phyloP scores from a whole-genome alignment of 2,113 vertebrate species.

The Xyliphius kryptos region DNA sequence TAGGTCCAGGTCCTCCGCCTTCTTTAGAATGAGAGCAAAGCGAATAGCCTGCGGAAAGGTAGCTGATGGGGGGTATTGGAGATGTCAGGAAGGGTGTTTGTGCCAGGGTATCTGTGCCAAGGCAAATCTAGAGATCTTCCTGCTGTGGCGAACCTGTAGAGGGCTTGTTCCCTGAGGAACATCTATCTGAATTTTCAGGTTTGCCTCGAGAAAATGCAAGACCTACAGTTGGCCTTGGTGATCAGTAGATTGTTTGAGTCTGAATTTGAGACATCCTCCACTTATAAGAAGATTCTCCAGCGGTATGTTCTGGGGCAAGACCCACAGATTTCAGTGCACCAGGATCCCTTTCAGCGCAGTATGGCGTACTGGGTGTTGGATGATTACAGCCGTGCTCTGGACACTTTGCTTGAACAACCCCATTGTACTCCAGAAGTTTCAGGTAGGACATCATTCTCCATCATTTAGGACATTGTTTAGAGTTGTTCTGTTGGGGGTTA shows the following conservation, averaged over 20 bases:
- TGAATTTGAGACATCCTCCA: slow-evolving; percentile 83
- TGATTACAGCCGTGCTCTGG: slow-evolving; percentile 83
- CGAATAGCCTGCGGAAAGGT: too few species aligned
- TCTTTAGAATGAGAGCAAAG: too few species aligned
- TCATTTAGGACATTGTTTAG: too few species aligned
- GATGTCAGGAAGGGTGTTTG: too few species aligned
- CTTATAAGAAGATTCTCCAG: slow-evolving; percentile 83
- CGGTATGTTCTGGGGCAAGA: slow-evolving; percentile 79
- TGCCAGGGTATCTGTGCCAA: too few species aligned
- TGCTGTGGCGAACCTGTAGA: too few species aligned
- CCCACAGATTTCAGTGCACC: slow-evolving; percentile 60
- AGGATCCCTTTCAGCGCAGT: slow-evolving; percentile 87
- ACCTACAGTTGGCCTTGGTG: slow-evolving; percentile 89
- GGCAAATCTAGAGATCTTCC: too few species aligned
- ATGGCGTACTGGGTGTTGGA: slow-evolving; percentile 95
- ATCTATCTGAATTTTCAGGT: slow-evolving; percentile 60
- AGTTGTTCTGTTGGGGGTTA: too few species aligned
- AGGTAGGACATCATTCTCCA: slow-evolving; percentile 16
- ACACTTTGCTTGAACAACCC: slow-evolving; percentile 81
- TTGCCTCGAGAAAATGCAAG: slow-evolving; percentile 91
- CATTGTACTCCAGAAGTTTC: background rate
- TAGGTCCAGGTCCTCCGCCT: too few species aligned
- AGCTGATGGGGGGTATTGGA: too few species aligned
- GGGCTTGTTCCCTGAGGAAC: too few species aligned
- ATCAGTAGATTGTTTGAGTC: slow-evolving; percentile 90